Base-by-base conservation (phyloP, 2,888 invertebrate genomes). In the Hanleya hanleyi region DNA sequence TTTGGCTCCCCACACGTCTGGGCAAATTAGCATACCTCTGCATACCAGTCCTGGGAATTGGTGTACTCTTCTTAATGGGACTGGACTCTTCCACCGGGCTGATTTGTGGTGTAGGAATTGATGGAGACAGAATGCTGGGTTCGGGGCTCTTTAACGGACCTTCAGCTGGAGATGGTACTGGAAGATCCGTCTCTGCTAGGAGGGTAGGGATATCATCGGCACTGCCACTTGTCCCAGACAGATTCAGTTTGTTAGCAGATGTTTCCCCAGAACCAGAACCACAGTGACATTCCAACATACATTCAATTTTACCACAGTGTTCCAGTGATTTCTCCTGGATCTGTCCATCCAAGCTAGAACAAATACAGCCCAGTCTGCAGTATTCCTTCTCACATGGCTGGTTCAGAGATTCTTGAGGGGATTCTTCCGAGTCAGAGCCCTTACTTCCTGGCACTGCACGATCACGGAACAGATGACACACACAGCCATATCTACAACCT, bases 401-500 rank as follows among this genome's bases (percentile, higher is more conserved):
- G 15, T 26, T 33, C 12, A 67, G 61, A 0, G 65, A 22, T 6
- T 77, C 77, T 47, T 80, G 79, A 29, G 77, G 74, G 35, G 74
- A 79, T 47, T 80, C 82, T 4, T 79, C 78, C 22, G 76, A 79
- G 37, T 80, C 83, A 7, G 78, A 76, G 65, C 78, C 74, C 71
- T 79, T 81, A 76, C 84, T n/a, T 18, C 18, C 38, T 26, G 64
- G 36, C 15, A 37, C 37, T 4, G 57, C 4, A 2, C 57, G 4
- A 32, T 57, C 57, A 4, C 22, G 22, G 26, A 64, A 87, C 61
- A 87, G 81, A 68, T 87, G 86, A 75, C 87, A 87, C 36, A 87
- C 86, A 76, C 87, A 87, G 33, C 87, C 86, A 79, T 86, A 87
- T 9, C 86, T 80, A 74, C 87, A 87, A 29, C 87, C 87, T 87